Conservation (phyloP, 2,888 invertebrate genomes). For the Metalampra italica region DNA sequence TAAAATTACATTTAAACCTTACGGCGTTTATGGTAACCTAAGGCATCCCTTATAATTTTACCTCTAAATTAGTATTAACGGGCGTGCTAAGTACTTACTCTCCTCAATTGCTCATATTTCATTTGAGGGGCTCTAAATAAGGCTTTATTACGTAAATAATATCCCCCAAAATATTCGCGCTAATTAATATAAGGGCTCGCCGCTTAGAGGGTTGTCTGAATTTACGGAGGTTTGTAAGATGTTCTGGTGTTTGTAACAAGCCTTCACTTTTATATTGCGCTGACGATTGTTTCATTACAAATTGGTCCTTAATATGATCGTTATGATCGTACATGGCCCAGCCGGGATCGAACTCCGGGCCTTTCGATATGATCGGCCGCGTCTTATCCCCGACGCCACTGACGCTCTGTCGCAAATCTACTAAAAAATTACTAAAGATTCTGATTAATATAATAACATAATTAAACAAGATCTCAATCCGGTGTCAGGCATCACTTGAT, state of each 20-base stretch:
- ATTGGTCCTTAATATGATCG: background rate
- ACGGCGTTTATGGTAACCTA: background rate
- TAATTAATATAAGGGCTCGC: slow-evolving; percentile 72
- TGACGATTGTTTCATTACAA: background rate
- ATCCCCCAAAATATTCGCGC: slow-evolving; percentile 71
- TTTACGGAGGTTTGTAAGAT: slow-evolving; percentile 37
- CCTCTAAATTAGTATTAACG: slow-evolving; percentile 11
- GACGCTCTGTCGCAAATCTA: no score
- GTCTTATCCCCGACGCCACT: no score
- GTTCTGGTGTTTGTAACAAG: slow-evolving; percentile 24
- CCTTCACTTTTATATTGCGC: slow-evolving; percentile 23
- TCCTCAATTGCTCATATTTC: slow-evolving; percentile 71
- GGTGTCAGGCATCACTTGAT: background rate
- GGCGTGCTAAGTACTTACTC: slow-evolving; percentile 59
- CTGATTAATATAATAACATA: no score
- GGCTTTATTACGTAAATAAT: slow-evolving; percentile 76
- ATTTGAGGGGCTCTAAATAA: slow-evolving; percentile 69
- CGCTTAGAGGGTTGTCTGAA: slow-evolving; percentile 44
- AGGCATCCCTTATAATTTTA: background rate
- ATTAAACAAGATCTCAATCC: background rate
- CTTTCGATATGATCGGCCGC: no score
- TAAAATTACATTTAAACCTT: background rate
- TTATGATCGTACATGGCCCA: background rate
- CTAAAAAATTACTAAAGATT: no score
- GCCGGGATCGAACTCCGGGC: no score